Evolutionary conservation across 2,888 invertebrate genomes (phyloP), one percentile per base, ranked within the genome.

Genomic region (Xestia rhomboidea): DNA sequence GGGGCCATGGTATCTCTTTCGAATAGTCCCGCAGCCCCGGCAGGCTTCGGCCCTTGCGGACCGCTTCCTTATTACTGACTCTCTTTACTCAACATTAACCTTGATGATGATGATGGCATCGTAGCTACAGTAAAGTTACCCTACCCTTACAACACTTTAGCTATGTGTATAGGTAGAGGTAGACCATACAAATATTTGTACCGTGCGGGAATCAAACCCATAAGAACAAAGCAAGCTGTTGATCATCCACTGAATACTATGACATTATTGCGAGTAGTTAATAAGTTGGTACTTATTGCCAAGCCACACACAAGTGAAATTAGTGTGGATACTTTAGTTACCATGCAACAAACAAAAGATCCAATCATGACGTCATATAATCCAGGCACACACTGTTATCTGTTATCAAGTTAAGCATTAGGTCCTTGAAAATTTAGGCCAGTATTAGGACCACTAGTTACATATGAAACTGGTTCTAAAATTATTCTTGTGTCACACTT

Each of bases 351-450:
- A 57, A 64, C 27, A 67, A 67, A 79, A 60, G 51, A 79, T 72
- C 41, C 27, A 66, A 70, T 44, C 10, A 68, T 85, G 82, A 83
- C 79, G 77, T 89, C 86, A 89, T 41, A n/a, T 84, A 76, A 76
- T 72, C 74, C 78, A 75, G 60, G 57, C 63, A 76, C 41, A 83
- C 79, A 78, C 15, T 38, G 74, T 79, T 89, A 89, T 87, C 85
- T 73, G 63, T 76, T 79, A 84, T 77, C 84, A 73, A 68, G 79
- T 69, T 74, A 79, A 85, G 67, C 67, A 79, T 68, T 76, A 66
- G 60, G 46, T 84, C 88, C 88, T 86, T 89, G 88, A 81, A 80
- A 63, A 85, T 85, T 83, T 76, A 68, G 87, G 88, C 69, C 82
- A 81, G 76, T 78, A 82, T 82, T 79, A 80, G 73, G 64, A n/a